Evolutionary conservation across 1,140 invertebrate species (phyloP).

Genomic region (Diorhabda carinulata): DNA sequence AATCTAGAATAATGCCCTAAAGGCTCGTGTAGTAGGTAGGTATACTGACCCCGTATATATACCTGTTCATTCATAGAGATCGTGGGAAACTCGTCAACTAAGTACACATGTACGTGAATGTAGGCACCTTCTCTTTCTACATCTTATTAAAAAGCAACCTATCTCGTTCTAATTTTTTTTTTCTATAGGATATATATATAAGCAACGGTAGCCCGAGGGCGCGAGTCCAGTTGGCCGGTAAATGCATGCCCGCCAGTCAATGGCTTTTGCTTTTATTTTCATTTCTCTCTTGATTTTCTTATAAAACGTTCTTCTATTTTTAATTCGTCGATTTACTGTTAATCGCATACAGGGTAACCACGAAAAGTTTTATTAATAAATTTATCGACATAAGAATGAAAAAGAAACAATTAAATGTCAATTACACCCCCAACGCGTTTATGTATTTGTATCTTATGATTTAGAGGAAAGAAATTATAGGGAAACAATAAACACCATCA

Average conservation of each 20-base stretch:
- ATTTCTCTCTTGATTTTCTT: conserved; percentile 7
- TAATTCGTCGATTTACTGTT: conserved; percentile 11
- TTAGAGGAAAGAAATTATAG: too few relatives aligned
- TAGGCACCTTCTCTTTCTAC: conserved; percentile 15
- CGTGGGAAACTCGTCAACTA: conserved; percentile 32
- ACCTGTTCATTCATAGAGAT: conserved; percentile 37
- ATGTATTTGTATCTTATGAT: too few relatives aligned
- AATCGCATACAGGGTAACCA: background rate
- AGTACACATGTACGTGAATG: conserved; percentile 21
- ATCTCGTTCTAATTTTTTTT: conserved; percentile 18
- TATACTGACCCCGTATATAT: conserved; percentile 37
- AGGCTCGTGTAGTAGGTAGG: conserved; percentile 32
- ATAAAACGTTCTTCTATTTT: conserved; percentile 12
- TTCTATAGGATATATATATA: conserved; percentile 9
- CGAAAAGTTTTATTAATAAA: background rate
- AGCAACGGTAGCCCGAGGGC: conserved; percentile 22
- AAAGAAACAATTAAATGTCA: too few relatives aligned
- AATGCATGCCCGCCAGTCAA: conserved; percentile 1
- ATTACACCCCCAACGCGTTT: too few relatives aligned
- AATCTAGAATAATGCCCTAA: conserved; percentile 27
- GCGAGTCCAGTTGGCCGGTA: conserved; percentile 10
- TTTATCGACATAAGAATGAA: too few relatives aligned
- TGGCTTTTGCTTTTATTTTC: conserved; percentile 9
- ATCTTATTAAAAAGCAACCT: conserved; percentile 8
- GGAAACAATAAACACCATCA: too few relatives aligned